phyloP scores from a whole-genome alignment of 2,797 vertebrate genomes.

The Gallinago nigripennis region DNA sequence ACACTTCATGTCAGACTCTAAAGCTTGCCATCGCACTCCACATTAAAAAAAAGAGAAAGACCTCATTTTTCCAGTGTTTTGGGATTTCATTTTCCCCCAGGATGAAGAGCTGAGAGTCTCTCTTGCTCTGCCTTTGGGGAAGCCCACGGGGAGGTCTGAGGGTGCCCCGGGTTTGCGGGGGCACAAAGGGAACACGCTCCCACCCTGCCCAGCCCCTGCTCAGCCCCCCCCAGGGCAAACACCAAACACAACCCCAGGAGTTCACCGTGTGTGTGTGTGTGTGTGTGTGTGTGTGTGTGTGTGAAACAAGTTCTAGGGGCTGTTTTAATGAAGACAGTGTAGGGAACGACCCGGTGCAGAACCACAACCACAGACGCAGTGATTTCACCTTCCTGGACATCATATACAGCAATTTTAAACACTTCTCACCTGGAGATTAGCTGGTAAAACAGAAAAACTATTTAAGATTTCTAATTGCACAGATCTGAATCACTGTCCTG shows the following conservation, averaged over 20 bases:
- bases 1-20: neutral
- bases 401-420: neutral
- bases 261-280: neutral
- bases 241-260: neutral
- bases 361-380: neutral
- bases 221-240: neutral
- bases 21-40: neutral
- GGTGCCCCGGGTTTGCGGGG: neutral
- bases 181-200: too few relatives aligned
- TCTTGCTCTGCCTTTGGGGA: neutral
- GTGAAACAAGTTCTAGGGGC: neutral
- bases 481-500: neutral
- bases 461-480: neutral
- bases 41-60: neutral
- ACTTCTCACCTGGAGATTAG: neutral
- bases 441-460: neutral
- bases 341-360: neutral
- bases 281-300: too few relatives aligned
- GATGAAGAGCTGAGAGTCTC: neutral
- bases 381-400: neutral
- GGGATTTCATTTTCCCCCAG: accelerated
- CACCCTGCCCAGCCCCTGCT: neutral
- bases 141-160: neutral
- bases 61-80: neutral
- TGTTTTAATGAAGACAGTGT: neutral